Evolutionary conservation across 1,140 invertebrate genomes (phyloP), one percentile per base, ranked within the genome.

Genomic region (Drosophila saltans): DNA sequence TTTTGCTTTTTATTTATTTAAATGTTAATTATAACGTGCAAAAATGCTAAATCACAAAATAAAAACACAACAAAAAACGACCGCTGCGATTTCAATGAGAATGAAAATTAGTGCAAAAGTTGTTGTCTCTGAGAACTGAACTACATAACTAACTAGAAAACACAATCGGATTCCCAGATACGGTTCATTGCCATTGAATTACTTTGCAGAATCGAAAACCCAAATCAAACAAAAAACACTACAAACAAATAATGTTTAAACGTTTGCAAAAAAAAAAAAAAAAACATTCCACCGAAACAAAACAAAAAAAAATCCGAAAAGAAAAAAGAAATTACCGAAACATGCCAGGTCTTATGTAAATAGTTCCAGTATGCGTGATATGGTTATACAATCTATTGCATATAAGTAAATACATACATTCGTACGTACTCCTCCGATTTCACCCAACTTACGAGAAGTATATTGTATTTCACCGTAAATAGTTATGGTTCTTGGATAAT

Each of bases 171-270:
- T 80, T 70, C 62, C 57, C 70, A 75, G 78, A 72, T 78, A 81
- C 84, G 84, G 69, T 89, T 90, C 84, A 88, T 84, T 89, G 80
- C 81, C 80, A 69, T 60, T 72, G 64, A 88, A 78, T 84, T 75
- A 63, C 58, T 71, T 72, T 89, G 84, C 84, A 85, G 81, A 85
- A 80, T 76, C 66, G n/a, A 36, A 72, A 65, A 60, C 59, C 56
- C 57, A 75, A 55, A 56, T 26, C 41, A 39, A 64, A 30, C 16
- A 40, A 48, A 58, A 33, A 41, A 68, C 36, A 21, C 30, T 39
- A 60, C 56, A 74, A 4, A 63, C 21, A 28, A 30, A 71, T 8
- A 66, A 58, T 6, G 41, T 43, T 48, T 26, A 66, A 69, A 60
- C 21, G 24, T 16, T 24, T 30, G 57, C 33, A 61, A 52, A 66